phyloP scores from a whole-genome alignment of 2,113 vertebrate genomes.

The Lophius piscatorius region DNA sequence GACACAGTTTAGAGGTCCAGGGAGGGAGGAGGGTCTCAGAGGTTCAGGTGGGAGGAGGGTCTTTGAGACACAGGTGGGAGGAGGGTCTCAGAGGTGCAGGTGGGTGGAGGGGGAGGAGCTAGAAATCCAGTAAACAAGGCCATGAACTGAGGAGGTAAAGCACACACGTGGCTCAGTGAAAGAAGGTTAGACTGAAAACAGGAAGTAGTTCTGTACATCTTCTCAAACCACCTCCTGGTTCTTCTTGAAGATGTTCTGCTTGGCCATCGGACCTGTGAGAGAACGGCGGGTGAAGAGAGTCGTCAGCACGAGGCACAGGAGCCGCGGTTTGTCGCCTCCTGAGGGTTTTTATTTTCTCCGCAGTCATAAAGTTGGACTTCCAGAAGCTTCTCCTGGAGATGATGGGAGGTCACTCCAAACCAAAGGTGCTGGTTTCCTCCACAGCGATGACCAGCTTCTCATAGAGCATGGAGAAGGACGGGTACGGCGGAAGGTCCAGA shows the following conservation, averaged over 20 bases:
- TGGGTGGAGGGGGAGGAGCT: conserved; percentile 19
- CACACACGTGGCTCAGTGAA: conserved; percentile 62
- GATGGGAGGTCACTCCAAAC: conserved; percentile 85
- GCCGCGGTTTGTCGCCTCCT: too few relatives aligned
- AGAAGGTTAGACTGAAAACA: conserved; percentile 38
- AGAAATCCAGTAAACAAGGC: conserved; percentile 64
- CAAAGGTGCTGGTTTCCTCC: conserved; percentile 98
- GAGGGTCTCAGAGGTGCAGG: too few relatives aligned
- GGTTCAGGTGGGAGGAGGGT: conserved; percentile 42
- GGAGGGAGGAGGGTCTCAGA: conserved; percentile 3
- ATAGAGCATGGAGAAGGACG: conserved; percentile 97
- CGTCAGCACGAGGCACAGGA: too few relatives aligned
- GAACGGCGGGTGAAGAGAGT: conserved; percentile 35
- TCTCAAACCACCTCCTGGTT: conserved; percentile 13
- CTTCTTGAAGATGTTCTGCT: conserved; percentile 4
- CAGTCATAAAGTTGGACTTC: conserved; percentile 18
- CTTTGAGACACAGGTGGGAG: conserved; percentile 54
- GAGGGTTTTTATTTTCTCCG: conserved; percentile 3
- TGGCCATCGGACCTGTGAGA: not conserved
- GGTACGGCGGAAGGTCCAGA: conserved; percentile 95
- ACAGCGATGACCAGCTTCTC: conserved; percentile 98
- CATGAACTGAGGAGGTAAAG: conserved; percentile 67
- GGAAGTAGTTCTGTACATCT: conserved; percentile 28
- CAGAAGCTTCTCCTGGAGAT: conserved; percentile 16
- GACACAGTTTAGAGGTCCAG: conserved; percentile 77